phyloP scores from a whole-genome alignment of 2,888 invertebrate species.

The Drosophila colorata region DNA sequence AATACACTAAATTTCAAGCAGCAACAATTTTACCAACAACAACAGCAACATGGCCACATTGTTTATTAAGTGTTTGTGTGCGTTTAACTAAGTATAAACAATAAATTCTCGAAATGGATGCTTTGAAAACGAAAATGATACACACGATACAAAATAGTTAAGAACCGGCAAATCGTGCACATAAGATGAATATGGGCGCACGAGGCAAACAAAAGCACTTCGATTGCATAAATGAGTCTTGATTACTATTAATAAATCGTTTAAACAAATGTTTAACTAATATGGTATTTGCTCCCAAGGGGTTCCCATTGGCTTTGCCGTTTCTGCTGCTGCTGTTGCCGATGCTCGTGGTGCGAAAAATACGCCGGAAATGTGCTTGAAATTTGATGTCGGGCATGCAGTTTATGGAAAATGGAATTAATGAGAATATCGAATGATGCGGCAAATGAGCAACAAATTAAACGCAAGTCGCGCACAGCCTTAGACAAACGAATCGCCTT shows the following conservation, averaged over 20 bases:
- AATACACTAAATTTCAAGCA: slow-evolving; percentile 58
- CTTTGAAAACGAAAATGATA: slow-evolving; percentile 65
- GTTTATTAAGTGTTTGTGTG: slow-evolving; percentile 73
- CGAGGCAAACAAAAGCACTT: slow-evolving; percentile 46
- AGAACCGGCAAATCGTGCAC: slow-evolving; percentile 21
- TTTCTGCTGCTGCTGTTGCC: slow-evolving; percentile 8
- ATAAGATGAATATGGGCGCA: slow-evolving; percentile 17
- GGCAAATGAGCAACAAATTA: slow-evolving; percentile 74
- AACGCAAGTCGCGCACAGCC: slow-evolving; percentile 28
- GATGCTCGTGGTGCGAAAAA: slow-evolving; percentile 29
- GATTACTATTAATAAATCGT: slow-evolving; percentile 63
- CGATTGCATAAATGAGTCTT: slow-evolving; percentile 67
- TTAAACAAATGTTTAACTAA: slow-evolving; percentile 51
- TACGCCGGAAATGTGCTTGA: slow-evolving; percentile 55
- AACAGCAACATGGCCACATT: slow-evolving; percentile 46
- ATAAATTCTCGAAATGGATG: slow-evolving; percentile 60
- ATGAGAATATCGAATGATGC: slow-evolving; percentile 70
- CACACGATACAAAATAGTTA: slow-evolving; percentile 7
- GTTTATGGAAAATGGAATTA: slow-evolving; percentile 44
- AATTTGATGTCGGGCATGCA: slow-evolving; percentile 41
- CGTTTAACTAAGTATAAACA: slow-evolving; percentile 64
- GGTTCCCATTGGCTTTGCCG: not conserved
- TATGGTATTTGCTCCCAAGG: slow-evolving; percentile 28
- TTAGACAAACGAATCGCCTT: slow-evolving; percentile 55
- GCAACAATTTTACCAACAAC: slow-evolving; percentile 30